phyloP scores from a whole-genome alignment of 2,113 vertebrate species.

The Chaetura pelagica region DNA sequence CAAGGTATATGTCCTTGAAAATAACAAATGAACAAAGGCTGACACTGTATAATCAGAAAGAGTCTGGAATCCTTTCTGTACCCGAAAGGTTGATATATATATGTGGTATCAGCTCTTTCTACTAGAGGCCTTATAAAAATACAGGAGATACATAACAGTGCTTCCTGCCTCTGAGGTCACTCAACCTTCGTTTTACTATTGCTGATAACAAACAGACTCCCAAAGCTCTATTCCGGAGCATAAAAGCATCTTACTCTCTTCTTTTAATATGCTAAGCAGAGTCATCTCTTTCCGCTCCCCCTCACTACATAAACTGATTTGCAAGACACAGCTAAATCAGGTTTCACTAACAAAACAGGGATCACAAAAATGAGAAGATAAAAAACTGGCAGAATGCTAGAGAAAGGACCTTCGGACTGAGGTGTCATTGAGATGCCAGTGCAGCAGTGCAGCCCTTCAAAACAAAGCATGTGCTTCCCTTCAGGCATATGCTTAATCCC shows the following conservation, averaged over 20 bases:
- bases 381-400: not conserved
- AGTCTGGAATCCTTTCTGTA: not conserved
- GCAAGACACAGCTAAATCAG: not conserved
- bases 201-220: not conserved
- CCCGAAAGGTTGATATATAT: not conserved
- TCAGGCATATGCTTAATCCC: not conserved
- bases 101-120: not conserved
- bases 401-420: not conserved
- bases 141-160: not conserved
- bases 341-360: not conserved
- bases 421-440: not conserved
- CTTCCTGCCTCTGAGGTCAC: not conserved
- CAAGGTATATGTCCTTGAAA: not conserved
- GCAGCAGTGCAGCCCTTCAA: not conserved
- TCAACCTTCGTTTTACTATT: not conserved
- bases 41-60: not conserved
- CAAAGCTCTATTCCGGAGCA: not conserved
- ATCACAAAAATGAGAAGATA: not conserved
- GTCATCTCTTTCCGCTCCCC: not conserved
- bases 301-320: not conserved
- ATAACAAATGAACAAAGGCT: not conserved
- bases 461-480: not conserved
- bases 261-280: constrained; percentile 1
- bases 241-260: not conserved
- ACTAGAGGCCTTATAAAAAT: not conserved